Base-by-base conservation (phyloP, 2,888 invertebrate species). In the Conomelus anceps region DNA sequence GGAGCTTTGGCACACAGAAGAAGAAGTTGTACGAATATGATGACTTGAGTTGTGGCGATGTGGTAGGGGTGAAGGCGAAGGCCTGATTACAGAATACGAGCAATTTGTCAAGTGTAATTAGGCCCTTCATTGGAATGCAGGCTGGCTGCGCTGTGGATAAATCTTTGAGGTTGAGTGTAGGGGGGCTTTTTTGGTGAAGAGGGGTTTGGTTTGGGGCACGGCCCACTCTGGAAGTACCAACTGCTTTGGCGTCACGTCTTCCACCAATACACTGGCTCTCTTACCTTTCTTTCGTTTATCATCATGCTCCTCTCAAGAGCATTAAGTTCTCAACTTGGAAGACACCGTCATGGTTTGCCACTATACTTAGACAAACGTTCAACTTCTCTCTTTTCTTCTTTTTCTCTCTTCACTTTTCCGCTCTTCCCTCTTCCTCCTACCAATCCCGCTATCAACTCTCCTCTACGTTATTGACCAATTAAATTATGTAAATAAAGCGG, bases 91-190 rank as follows among this genome's bases (percentile, higher is more conserved):
- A 26, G 86, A 86, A 86, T 86, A 24, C 86, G 17, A 86, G 86
- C 86, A 86, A 86, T 86, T 86, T 86, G 86, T 86, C 86, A 86
- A 86, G 86, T 26, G 86, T 86, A 86, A 86, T 86, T 86, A 86
- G 86, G 24, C 86, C 86, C 86, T 86, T 86, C 86, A 86, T 86
- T 86, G 86, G 86, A 86, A 86, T 86, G 86, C 86, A 86, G 23
- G 86, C 86, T 29, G 29, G 26, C 86, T 86, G 29, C 86, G 22
- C n/a, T 86, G 29, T 86, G 29, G 86, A 86, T 86, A 86, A 86
- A 86, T 86, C 86, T 86, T 34, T 26, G 26, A 7, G 26, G 26
- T 26, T 26, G 6, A 7, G 4, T 26, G 4, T 11, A 11, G 11
- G 84, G 84, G 22, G 84, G 22, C 23, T 85, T 22, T 20, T 85